phyloP scores from a whole-genome alignment of 2,797 vertebrate species.

The Hoplostethus atlanticus region DNA sequence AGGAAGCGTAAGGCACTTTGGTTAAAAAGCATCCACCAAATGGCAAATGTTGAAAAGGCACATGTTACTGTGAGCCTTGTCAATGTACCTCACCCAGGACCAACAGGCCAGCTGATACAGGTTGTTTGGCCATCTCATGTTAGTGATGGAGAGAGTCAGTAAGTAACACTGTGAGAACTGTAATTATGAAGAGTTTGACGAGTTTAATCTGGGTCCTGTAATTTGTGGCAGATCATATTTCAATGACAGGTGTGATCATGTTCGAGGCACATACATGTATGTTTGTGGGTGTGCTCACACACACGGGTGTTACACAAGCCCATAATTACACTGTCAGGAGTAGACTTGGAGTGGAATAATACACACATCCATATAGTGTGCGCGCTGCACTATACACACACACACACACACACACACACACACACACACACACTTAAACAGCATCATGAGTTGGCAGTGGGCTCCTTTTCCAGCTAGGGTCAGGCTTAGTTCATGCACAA shows the following conservation, averaged over 20 bases:
- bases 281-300: background rate
- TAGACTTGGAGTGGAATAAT: slow-evolving; percentile 60
- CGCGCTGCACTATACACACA: slow-evolving; percentile 12
- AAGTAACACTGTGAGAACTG: slow-evolving; percentile 8
- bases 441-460: slow-evolving; percentile 80
- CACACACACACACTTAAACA: slow-evolving; percentile 58
- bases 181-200: slow-evolving; percentile 40
- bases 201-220: slow-evolving; percentile 51
- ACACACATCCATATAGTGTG: slow-evolving; percentile 63
- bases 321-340: slow-evolving; percentile 67
- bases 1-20: slow-evolving; percentile 15
- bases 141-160: background rate
- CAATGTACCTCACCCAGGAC: background rate
- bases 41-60: background rate
- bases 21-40: too few species aligned
- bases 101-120: background rate
- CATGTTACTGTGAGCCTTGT: background rate
- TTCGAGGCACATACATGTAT: slow-evolving; percentile 35
- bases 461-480: slow-evolving; percentile 80
- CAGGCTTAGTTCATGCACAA: slow-evolving; percentile 81
- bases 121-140: background rate
- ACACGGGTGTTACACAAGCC: slow-evolving; percentile 71
- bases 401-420: slow-evolving; percentile 24
- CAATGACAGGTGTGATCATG: slow-evolving; percentile 60
- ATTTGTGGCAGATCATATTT: slow-evolving; percentile 57